Base-by-base conservation (phyloP, 2,797 vertebrate species). In the Selene dorsalis region DNA sequence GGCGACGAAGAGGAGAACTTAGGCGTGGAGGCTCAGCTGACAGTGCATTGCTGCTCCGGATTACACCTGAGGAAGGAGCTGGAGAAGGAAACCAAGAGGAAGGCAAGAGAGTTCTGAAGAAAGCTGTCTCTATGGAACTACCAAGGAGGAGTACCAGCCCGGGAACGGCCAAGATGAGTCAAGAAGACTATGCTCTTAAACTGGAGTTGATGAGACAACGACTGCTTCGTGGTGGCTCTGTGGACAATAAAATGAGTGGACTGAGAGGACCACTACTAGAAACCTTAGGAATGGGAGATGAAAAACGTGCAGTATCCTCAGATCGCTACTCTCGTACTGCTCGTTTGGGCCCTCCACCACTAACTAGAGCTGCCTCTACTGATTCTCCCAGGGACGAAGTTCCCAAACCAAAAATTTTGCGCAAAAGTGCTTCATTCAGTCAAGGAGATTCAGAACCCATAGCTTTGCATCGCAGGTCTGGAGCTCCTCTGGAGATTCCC, bases 341-440 rank as follows among this genome's bases (percentile, higher is more conserved):
- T 30, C 93, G 96, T 18, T 62, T 95, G 24, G 92, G 93, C 56
- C 93, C 92, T 0, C 93, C 95, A 0, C 94, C 96, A 2, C 91
- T 99, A 73, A 96, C 92, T 4, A 94, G 97, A 77, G 97, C 97
- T 0, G 96, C 96, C 26, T 98, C 98, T 64, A 98, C 95, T 0
- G 98, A 99, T 71, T 96, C 95, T 0, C 95, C 97, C 0, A 94
- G 88, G 0, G 96, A 96, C 2, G 96, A 97, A 20, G 79, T 93
- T 5, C 83, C 94, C 0, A 97, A 97, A 90, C 89, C 94, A 0
- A 95, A 94, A 55, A 91, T 94, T 38, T 92, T 99, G 73, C 96
- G 97, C 65, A 99, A 99, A 89, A 98, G 97, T 87, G 96, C 97
- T 67, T 99, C 98, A 69, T 99, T 99, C 80, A 98, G 97, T 62